A percentile compares a stretch with the other conserved stretches of the same genome.
phyloP scores from a whole-genome alignment of 2,113 vertebrate species.

The Pachypanchax playfairii region DNA sequence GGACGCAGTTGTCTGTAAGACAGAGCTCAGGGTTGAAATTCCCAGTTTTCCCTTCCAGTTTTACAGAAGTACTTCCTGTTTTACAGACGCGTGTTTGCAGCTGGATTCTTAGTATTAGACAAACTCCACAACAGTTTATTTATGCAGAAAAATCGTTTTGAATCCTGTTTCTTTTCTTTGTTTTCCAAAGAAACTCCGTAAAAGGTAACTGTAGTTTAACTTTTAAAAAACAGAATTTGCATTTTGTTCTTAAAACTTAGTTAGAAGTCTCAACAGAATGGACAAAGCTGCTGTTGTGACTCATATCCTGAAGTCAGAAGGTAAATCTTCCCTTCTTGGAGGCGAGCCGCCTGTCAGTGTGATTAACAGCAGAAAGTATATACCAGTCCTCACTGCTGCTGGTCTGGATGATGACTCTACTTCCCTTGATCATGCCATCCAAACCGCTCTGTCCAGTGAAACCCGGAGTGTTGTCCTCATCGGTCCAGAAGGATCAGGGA shows the following conservation, averaged over 20 bases:
- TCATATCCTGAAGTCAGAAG: conserved; percentile 31
- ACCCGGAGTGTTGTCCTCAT: conserved; percentile 49
- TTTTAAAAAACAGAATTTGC: not conserved
- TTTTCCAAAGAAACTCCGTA: not conserved
- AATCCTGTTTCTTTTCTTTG: not conserved
- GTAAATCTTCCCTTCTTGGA: conserved; percentile 48
- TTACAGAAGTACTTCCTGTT: conserved; percentile 3
- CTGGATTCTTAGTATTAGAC: not conserved
- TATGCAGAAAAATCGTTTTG: not conserved
- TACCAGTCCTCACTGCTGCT: conserved; percentile 24
- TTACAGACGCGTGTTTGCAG: not conserved
- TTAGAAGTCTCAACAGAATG: too few species aligned
- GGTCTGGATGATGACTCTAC: not conserved
- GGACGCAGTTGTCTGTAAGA: conserved; percentile 31
- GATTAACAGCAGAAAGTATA: conserved; percentile 49
- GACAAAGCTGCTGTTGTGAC: conserved; percentile 54
- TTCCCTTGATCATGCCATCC: conserved; percentile 51
- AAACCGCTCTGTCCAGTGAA: conserved; percentile 20
- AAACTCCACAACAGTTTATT: not conserved
- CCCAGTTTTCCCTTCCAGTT: conserved; percentile 1
- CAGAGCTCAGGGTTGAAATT: conserved; percentile 2
- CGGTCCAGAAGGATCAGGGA: conserved; percentile 77
- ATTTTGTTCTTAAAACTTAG: too few species aligned
- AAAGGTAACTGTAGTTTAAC: conserved; percentile 14
- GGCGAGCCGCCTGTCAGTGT: conserved; percentile 57